These are phyloP conservation scores for Hypsopygia costalis DNA, from an alignment of 2,888 invertebrate species.

Conservation along the genomic window DNA sequence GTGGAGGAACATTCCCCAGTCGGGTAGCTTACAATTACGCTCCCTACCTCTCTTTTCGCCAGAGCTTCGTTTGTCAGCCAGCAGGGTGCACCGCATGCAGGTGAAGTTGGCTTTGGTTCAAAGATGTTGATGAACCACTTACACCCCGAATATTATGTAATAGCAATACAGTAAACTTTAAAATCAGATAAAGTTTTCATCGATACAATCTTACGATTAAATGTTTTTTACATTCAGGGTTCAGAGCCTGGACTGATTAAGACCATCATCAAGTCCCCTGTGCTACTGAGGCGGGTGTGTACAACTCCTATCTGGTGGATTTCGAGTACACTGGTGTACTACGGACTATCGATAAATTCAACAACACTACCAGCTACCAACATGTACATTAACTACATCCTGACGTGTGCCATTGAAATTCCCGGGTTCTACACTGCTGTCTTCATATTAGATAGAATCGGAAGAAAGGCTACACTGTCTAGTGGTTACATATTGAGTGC, in stretches of 20 bases:
- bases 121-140: too few species aligned
- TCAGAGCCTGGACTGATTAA: constrained; percentile 7
- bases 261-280: constrained; percentile 11
- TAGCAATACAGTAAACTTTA: too few species aligned
- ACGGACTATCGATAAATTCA: constrained; percentile 85
- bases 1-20: too few species aligned
- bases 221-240: constrained; percentile 10
- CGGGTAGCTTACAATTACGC: too few species aligned
- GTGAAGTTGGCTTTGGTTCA: too few species aligned
- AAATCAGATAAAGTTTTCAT: too few species aligned
- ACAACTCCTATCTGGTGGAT: constrained; percentile 83
- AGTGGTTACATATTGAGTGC: constrained; percentile 76
- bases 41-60: too few species aligned
- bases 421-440: constrained; percentile 64
- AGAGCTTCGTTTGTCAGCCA: too few species aligned
- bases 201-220: too few species aligned
- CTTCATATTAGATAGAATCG: constrained; percentile 57
- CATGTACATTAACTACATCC: constrained; percentile 84
- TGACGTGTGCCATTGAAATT: constrained; percentile 79
- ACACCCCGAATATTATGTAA: too few species aligned
- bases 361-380: constrained; percentile 84
- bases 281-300: constrained; percentile 12
- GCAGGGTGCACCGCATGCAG: too few species aligned
- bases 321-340: constrained; percentile 85
- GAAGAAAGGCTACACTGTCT: constrained; percentile 58